A percentile compares a stretch with the other conserved stretches of the same genome.
Evolutionary conservation across 2,797 vertebrate species (phyloP).

Genomic region (Xiphophorus birchmanni): DNA sequence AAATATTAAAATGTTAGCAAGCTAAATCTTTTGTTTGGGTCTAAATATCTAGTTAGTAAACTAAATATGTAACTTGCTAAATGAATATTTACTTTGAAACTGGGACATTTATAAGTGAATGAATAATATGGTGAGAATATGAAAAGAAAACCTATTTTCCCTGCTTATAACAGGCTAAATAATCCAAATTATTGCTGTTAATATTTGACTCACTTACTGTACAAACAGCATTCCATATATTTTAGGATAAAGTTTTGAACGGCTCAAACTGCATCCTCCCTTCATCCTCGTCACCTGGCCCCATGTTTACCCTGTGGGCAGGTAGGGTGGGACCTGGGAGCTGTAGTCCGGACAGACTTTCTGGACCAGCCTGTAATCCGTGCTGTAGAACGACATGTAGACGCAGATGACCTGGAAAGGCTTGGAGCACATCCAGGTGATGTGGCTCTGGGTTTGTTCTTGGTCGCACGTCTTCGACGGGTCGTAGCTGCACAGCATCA

Average conservation of each 20-base stretch:
- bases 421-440: slow-evolving; percentile 96
- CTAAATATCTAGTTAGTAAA: not conserved
- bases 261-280: not conserved
- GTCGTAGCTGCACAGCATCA: slow-evolving; percentile 90
- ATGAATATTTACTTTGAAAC: not conserved
- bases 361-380: slow-evolving; percentile 97
- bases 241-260: not conserved
- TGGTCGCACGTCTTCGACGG: slow-evolving; percentile 93
- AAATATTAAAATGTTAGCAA: too few species aligned
- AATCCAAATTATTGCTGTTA: not conserved
- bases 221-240: not conserved
- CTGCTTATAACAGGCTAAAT: not conserved
- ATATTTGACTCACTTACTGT: not conserved
- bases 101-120: not conserved
- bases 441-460: slow-evolving; percentile 94
- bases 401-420: slow-evolving; percentile 98
- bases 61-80: not conserved
- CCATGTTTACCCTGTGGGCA: slow-evolving; percentile 85
- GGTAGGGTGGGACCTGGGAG: slow-evolving; percentile 89
- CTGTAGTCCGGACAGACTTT: slow-evolving; percentile 97
- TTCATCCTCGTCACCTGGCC: not conserved
- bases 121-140: not conserved
- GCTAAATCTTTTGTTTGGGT: not conserved
- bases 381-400: slow-evolving; percentile 97
- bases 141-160: not conserved